These are phyloP conservation scores for Drosophila niveifrons DNA, from an alignment of 2,888 invertebrate species.

Conservation along the genomic window DNA sequence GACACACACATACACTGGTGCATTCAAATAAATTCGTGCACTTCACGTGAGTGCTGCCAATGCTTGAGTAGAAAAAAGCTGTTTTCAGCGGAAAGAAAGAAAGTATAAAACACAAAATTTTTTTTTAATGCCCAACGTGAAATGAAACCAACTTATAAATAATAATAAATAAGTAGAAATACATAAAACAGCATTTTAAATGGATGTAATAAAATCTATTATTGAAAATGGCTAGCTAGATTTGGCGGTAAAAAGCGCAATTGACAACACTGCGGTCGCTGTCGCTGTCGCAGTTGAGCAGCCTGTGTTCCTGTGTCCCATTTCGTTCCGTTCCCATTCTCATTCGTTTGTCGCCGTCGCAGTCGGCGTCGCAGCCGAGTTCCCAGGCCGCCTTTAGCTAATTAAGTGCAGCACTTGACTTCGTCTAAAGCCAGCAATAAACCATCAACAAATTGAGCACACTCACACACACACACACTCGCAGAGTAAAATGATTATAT, in stretches of 20 bases:
- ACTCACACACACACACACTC: slow-evolving; percentile 17
- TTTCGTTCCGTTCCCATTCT: slow-evolving; percentile 25
- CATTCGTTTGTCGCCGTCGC: slow-evolving; percentile 9
- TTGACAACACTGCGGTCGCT: neutral
- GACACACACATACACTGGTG: neutral
- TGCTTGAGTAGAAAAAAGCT: neutral
- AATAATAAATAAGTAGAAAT: no score
- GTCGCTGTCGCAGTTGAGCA: neutral
- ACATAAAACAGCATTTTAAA: no score
- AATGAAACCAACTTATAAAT: neutral
- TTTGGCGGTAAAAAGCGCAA: neutral
- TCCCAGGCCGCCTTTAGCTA: slow-evolving; percentile 64
- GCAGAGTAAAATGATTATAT: slow-evolving; percentile 18
- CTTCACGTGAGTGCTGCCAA: neutral
- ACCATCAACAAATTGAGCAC: slow-evolving; percentile 59
- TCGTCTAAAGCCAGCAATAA: slow-evolving; percentile 65
- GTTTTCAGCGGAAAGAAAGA: neutral
- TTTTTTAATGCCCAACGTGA: neutral
- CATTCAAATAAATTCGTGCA: slow-evolving; percentile 9
- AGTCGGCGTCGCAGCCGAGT: slow-evolving; percentile 21
- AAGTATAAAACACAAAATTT: neutral
- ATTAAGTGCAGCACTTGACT: slow-evolving; percentile 70
- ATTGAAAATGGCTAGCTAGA: neutral
- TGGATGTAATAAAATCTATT: neutral
- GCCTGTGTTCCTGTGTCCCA: slow-evolving; percentile 18